phyloP scores from a whole-genome alignment of 2,888 invertebrate species.

The Dastarcus helophoroides region DNA sequence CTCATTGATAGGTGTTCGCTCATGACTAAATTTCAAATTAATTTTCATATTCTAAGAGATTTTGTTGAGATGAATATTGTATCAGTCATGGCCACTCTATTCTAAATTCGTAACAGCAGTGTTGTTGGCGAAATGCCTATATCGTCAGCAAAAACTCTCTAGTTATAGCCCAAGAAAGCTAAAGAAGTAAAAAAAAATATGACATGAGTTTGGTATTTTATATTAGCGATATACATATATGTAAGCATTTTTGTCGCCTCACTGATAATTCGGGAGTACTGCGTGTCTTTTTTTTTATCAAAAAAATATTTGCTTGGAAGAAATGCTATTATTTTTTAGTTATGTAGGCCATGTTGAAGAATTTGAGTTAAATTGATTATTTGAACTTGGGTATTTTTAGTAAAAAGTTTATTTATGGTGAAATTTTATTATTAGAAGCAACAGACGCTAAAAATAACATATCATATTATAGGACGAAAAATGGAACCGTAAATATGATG shows the following conservation, averaged over 20 bases:
- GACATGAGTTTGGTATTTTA: not conserved
- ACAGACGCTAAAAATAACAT: slow-evolving; percentile 31
- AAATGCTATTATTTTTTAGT: not conserved
- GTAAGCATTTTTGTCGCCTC: not conserved
- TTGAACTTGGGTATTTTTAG: slow-evolving; percentile 15
- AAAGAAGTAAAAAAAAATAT: slow-evolving; percentile 18
- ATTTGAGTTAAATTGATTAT: not conserved
- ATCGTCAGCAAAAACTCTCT: slow-evolving; percentile 32
- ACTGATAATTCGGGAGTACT: not conserved
- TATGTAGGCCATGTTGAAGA: not conserved
- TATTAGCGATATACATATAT: not conserved
- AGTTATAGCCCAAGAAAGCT: slow-evolving; percentile 29
- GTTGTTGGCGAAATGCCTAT: slow-evolving; percentile 33
- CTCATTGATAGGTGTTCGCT: no score
- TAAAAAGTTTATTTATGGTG: slow-evolving; percentile 21
- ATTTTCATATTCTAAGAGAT: no score
- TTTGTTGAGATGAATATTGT: no score
- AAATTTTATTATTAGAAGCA: slow-evolving; percentile 30
- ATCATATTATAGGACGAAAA: slow-evolving; percentile 23
- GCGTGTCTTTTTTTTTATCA: no score
- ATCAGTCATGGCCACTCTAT: slow-evolving; percentile 17
- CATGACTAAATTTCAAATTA: no score
- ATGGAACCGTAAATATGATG: slow-evolving; percentile 18
- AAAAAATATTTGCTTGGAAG: not conserved
- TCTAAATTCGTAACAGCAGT: slow-evolving; percentile 32